phyloP scores from a whole-genome alignment of 2,797 vertebrate species.

The Falco rusticolus region DNA sequence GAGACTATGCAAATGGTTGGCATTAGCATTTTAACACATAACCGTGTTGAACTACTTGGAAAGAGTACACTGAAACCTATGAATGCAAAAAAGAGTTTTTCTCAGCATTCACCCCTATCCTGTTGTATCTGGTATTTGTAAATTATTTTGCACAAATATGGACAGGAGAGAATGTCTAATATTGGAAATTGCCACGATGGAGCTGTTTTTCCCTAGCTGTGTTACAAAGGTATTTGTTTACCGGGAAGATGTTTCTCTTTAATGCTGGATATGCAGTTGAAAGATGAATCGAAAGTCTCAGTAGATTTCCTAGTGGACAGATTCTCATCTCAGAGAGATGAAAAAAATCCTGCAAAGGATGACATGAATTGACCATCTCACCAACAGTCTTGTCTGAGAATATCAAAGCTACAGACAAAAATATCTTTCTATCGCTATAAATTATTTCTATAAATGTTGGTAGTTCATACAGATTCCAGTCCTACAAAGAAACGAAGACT shows the following conservation, averaged over 20 bases:
- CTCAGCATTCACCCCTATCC: background rate
- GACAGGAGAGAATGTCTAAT: background rate
- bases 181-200: background rate
- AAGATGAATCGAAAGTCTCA: background rate
- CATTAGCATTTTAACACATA: constrained; percentile 9
- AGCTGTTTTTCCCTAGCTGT: background rate
- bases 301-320: background rate
- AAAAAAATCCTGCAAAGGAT: background rate
- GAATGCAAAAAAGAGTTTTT: background rate
- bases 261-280: background rate
- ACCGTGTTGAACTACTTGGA: background rate
- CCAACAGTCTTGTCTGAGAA: background rate
- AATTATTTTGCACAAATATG: background rate
- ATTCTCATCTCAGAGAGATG: background rate
- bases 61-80: background rate
- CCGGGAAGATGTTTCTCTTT: background rate
- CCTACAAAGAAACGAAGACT: background rate
- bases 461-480: background rate
- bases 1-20: background rate
- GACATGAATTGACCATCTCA: background rate
- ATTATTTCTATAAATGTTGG: background rate
- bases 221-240: background rate
- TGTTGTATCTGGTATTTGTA: background rate
- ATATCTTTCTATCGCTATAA: background rate
- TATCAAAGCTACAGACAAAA: background rate